phyloP scores from a whole-genome alignment of 37 sponge, comb jelly and placozoan species.

The Halichondria panicea region DNA sequence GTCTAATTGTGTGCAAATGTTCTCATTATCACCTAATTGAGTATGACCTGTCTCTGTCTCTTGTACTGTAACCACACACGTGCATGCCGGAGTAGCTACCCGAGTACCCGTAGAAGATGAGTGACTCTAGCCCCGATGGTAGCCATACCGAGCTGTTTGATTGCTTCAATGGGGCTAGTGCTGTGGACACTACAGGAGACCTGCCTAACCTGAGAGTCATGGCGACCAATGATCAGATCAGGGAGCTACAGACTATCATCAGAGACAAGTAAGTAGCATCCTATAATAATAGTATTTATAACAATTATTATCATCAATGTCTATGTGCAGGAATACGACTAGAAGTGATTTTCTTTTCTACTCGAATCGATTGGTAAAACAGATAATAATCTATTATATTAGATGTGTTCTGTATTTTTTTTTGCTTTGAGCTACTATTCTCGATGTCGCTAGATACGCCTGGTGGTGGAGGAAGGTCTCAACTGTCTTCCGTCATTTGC shows the following conservation, averaged over 20 bases:
- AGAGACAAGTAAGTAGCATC: conserved; percentile 67
- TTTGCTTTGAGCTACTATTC: neutral
- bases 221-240: conserved; percentile 67
- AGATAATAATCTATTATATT: too few relatives aligned
- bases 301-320: neutral
- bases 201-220: conserved; percentile 50
- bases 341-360: conserved; percentile 87
- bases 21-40: too few relatives aligned
- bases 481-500: conserved; percentile 74
- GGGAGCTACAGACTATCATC: conserved; percentile 76
- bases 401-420: neutral
- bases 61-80: too few relatives aligned
- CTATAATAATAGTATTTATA: neutral
- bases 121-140: conserved; percentile 18
- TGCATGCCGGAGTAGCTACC: too few relatives aligned
- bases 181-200: neutral
- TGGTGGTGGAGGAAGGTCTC: conserved; percentile 92
- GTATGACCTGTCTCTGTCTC: too few relatives aligned
- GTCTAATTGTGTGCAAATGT: too few relatives aligned
- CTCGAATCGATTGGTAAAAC: conserved; percentile 77
- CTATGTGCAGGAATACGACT: conserved; percentile 54
- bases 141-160: conserved; percentile 10
- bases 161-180: neutral
- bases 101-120: neutral
- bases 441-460: conserved; percentile 63